Evolutionary conservation across 2,797 vertebrate genomes (phyloP).

Genomic region (Aratinga solstitialis): DNA sequence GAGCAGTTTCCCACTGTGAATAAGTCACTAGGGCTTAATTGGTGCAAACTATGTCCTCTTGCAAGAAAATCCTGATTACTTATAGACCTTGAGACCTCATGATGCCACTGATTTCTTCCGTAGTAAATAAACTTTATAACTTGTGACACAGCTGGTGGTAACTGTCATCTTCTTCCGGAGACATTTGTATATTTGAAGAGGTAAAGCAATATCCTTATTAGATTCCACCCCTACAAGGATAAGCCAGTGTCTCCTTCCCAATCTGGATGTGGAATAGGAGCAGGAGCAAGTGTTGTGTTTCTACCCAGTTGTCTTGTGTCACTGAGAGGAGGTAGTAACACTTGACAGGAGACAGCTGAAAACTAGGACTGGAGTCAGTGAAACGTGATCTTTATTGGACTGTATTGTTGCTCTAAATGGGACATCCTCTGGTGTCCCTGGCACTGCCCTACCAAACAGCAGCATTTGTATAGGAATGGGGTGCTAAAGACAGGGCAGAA

Average conservation of each 20-base stretch:
- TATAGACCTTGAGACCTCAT: not conserved
- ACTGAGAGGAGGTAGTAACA: not conserved
- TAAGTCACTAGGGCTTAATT: not conserved
- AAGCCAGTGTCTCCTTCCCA: not conserved
- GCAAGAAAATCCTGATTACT: not conserved
- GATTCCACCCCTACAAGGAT: not conserved
- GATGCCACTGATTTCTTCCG: not conserved
- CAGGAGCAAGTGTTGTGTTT: not conserved
- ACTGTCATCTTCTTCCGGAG: not conserved
- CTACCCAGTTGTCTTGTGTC: not conserved
- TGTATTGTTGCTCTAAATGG: not conserved
- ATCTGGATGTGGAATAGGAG: not conserved
- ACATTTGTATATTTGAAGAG: not conserved
- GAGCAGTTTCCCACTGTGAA: not conserved
- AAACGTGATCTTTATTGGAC: not conserved
- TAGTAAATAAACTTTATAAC: not conserved
- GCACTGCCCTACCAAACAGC: not conserved
- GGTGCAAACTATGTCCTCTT: not conserved
- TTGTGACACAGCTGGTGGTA: not conserved
- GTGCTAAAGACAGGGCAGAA: not conserved
- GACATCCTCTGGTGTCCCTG: not conserved
- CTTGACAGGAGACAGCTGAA: not conserved
- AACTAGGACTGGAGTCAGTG: not conserved
- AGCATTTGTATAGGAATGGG: not conserved
- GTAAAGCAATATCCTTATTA: not conserved